Base-by-base conservation (phyloP, 2,797 vertebrate species). In the Tolypeutes matacus region DNA sequence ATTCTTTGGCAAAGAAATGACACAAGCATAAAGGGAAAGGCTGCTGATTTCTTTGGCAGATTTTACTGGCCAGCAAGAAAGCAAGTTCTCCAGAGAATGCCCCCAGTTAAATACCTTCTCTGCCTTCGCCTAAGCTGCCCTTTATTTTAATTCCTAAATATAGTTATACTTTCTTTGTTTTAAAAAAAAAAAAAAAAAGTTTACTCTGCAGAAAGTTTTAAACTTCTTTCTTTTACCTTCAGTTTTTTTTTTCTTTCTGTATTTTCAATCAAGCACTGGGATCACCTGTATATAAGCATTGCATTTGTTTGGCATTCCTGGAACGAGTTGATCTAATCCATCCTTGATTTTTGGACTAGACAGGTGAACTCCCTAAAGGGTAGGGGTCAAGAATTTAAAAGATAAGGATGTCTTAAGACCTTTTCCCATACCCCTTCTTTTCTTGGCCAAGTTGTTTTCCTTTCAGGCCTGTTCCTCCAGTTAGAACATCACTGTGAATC, bases 31-130 rank as follows among this genome's bases (percentile, higher is more conserved):
- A 95, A 93, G 97, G 97, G 92, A 97, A 98, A 98, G 98, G 96
- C 97, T 96, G 96, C 97, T 67, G 49, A 96, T 97, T 98, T 98
- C 97, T 98, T 97, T 97, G 98, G 98, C 98, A 97, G 93, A 96
- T 97, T 90, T 91, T 96, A 91, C 81, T 0, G 2, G 86, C 97
- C 56, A 25, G 80, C 96, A 89, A n/a, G 95, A 97, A 75, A 97
- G 87, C 86, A 31, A 93, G 80, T 87, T 93, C 69, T 97, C 87
- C 0, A 0, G 87, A 94, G 93, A 98, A 94, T 78, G 42, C 83
- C 94, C 96, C 34, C 65, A 62, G 56, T 96, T 94, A 60, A 87
- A 89, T 69, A 34, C 13, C 23, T 89, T 60, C 87, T 93, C 13
- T 58, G 77, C 51, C 73, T 94, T 93, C 15, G 5, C 80, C 81